Percentiles rank a stretch among this genome's conserved stretches.
Evolutionary conservation across 2,113 vertebrate genomes (phyloP).

Genomic region (Elephas maximus): DNA sequence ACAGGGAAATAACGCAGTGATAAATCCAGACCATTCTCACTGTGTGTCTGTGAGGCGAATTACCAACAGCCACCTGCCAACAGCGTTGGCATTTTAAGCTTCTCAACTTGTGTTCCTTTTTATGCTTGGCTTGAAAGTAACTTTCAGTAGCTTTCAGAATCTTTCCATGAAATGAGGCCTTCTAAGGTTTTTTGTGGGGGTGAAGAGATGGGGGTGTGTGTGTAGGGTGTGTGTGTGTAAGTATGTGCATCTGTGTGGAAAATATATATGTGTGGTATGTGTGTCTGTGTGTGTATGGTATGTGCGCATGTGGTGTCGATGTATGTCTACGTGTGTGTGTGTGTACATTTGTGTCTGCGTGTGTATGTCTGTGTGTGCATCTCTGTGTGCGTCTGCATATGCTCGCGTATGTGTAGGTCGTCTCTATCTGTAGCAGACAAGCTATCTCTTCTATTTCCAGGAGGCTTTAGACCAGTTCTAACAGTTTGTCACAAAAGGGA

Average conservation of each 20-base stretch:
- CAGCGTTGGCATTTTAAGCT: slow-evolving; percentile 85
- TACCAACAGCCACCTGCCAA: slow-evolving; percentile 61
- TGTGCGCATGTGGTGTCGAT: too few species aligned
- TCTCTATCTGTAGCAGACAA: neutral
- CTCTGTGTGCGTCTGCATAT: too few species aligned
- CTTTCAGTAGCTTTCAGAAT: slow-evolving; percentile 73
- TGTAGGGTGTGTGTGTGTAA: too few species aligned
- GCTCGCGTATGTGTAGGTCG: neutral
- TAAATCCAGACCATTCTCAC: neutral
- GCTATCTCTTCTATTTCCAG: neutral
- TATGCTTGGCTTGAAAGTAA: slow-evolving; percentile 61
- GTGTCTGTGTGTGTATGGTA: too few species aligned
- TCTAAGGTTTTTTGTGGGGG: neutral
- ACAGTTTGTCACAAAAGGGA: neutral
- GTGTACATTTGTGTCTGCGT: too few species aligned
- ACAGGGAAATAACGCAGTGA: neutral
- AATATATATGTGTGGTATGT: too few species aligned
- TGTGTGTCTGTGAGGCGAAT: slow-evolving; percentile 52
- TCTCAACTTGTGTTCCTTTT: slow-evolving; percentile 87
- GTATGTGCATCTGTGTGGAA: too few species aligned
- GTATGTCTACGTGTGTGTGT: too few species aligned
- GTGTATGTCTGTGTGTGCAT: too few species aligned
- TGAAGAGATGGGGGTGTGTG: neutral
- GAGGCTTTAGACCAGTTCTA: neutral
- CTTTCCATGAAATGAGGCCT: slow-evolving; percentile 77